These are phyloP conservation scores for Carettochelys insculpta DNA, from an alignment of 2,113 vertebrate genomes.

Conservation along the genomic window DNA sequence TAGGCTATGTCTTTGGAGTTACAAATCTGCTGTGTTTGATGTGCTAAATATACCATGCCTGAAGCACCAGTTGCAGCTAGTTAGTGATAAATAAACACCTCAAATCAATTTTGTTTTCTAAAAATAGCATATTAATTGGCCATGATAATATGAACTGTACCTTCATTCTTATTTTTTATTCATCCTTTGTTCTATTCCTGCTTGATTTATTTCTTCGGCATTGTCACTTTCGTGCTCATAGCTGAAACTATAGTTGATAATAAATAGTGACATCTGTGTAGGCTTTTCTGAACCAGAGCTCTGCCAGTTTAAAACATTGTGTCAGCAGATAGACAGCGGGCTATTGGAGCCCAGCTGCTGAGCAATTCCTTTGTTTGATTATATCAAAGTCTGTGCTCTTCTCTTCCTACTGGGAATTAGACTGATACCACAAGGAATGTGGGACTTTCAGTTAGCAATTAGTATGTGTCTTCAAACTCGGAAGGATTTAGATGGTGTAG, in stretches of 20 bases:
- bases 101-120: neutral
- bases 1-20: neutral
- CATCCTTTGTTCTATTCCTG: neutral
- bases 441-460: neutral
- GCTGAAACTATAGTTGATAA: neutral
- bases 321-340: neutral
- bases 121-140: neutral
- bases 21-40: neutral
- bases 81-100: neutral
- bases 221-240: neutral
- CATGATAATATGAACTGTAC: neutral
- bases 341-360: neutral
- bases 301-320: neutral
- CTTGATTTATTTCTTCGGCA: neutral
- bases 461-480: neutral
- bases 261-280: neutral
- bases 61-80: fast-evolving
- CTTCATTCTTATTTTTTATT: fast-evolving
- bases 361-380: neutral
- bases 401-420: neutral
- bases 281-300: neutral
- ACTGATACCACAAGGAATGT: neutral
- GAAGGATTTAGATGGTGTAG: neutral
- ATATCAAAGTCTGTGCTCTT: neutral
- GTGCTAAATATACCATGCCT: fast-evolving